These are phyloP conservation scores for Takifugu ocellatus DNA, from an alignment of 2,797 vertebrate species.

Conservation along the genomic window DNA sequence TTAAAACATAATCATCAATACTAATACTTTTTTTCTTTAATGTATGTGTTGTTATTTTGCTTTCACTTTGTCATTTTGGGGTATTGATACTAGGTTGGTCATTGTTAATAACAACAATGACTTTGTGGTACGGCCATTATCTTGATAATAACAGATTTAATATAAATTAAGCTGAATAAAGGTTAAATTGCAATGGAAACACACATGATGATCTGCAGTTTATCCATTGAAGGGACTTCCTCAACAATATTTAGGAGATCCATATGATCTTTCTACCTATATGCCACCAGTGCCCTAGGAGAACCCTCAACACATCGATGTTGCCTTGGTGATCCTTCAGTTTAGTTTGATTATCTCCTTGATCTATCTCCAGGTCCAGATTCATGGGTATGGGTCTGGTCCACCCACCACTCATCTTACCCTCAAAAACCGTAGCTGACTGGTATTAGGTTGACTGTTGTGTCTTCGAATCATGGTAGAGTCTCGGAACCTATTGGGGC, in stretches of 20 bases:
- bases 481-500: constrained; percentile 31
- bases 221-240: constrained; percentile 1
- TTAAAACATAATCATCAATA: no score
- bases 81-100: no score
- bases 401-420: constrained; percentile 72
- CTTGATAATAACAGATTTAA: no score
- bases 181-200: no score
- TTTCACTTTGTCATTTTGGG: no score
- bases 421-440: constrained; percentile 37
- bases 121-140: no score
- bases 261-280: constrained; percentile 39
- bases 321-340: constrained; percentile 18
- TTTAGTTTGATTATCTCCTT: constrained; percentile 32
- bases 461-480: constrained; percentile 6
- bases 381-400: constrained; percentile 65
- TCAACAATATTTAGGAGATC: constrained; percentile 17
- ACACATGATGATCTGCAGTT: no score
- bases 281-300: constrained; percentile 18
- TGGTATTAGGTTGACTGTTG: constrained; percentile 37
- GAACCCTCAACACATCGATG: constrained; percentile 22
- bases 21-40: no score
- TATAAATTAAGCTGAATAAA: no score
- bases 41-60: no score
- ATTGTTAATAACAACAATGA: no score
- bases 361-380: constrained; percentile 52